Evolutionary conservation across 2,888 invertebrate genomes (phyloP).

Genomic region (Steromphala cineraria): DNA sequence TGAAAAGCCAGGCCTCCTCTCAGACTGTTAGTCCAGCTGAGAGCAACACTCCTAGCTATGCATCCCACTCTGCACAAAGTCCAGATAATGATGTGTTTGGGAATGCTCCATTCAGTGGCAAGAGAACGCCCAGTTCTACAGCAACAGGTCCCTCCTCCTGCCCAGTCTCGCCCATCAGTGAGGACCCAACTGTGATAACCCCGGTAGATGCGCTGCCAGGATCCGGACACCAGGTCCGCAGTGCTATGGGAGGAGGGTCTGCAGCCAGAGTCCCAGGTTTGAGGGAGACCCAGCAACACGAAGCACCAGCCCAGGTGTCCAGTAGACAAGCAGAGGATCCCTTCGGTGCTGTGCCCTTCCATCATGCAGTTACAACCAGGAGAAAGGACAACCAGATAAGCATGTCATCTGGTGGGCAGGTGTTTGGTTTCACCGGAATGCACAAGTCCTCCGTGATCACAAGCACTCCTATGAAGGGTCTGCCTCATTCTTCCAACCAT

Average conservation of each 20-base stretch:
- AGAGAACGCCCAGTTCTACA: slow-evolving; percentile 45
- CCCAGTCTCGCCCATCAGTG: slow-evolving; percentile 40
- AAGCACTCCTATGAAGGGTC: slow-evolving; percentile 25
- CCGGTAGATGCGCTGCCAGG: slow-evolving; percentile 44
- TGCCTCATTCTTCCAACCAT: background rate
- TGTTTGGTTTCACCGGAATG: background rate
- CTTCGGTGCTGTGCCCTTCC: slow-evolving; percentile 64
- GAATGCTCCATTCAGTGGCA: slow-evolving; percentile 65
- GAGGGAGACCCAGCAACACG: background rate
- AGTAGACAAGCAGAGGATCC: slow-evolving; percentile 44
- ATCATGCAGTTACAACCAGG: slow-evolving; percentile 34
- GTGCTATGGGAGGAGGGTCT: background rate
- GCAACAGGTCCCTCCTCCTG: slow-evolving; percentile 40
- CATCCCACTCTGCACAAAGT: slow-evolving; percentile 25
- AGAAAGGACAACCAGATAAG: slow-evolving; percentile 13
- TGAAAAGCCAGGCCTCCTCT: slow-evolving; percentile 27
- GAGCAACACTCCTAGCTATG: slow-evolving; percentile 29
- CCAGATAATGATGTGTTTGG: slow-evolving; percentile 62
- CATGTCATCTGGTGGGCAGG: slow-evolving; percentile 12
- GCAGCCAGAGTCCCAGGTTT: slow-evolving; percentile 11
- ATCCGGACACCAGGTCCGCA: slow-evolving; percentile 3
- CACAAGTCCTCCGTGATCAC: slow-evolving; percentile 22
- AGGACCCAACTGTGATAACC: slow-evolving; percentile 33
- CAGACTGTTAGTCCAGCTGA: slow-evolving; percentile 30
- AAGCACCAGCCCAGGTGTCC: slow-evolving; percentile 15